phyloP scores from a whole-genome alignment of 1,140 invertebrate genomes.

The Phymorhynchus buccinoides region DNA sequence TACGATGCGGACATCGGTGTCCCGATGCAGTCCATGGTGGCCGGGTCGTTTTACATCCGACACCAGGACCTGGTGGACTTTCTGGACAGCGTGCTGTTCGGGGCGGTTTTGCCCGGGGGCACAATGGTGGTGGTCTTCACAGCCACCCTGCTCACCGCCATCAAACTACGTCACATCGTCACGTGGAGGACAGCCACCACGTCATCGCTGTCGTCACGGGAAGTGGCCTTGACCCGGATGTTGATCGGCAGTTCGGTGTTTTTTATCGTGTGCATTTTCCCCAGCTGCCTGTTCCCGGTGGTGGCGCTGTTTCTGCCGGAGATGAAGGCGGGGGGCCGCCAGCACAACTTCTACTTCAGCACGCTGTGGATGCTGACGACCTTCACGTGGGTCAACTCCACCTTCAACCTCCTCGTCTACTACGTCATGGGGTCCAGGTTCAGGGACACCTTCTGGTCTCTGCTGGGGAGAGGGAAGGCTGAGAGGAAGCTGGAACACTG shows the following conservation, averaged over 20 bases:
- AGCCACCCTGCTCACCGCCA: neutral
- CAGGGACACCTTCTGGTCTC: conserved; percentile 1
- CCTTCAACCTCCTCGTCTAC: conserved; percentile 3
- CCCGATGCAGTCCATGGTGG: neutral
- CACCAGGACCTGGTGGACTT: neutral
- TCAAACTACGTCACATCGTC: neutral
- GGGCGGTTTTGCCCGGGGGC: neutral
- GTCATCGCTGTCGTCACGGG: neutral
- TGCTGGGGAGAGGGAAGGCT: neutral
- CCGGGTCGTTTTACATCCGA: neutral
- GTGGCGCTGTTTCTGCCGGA: neutral
- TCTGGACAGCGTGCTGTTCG: neutral
- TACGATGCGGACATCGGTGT: neutral
- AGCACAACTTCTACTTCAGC: conserved; percentile 18
- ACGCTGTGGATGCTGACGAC: neutral
- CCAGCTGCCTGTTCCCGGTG: neutral
- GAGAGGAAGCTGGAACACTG: too few species aligned
- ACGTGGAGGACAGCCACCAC: neutral
- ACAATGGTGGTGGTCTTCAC: neutral
- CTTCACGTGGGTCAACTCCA: neutral
- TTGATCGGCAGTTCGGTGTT: conserved; percentile 20
- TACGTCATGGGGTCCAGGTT: conserved; percentile 7
- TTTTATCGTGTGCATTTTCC: conserved; percentile 23
- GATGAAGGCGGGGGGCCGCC: neutral
- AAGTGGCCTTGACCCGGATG: conserved; percentile 22